phyloP scores from a whole-genome alignment of 1,140 invertebrate species.

The Drosophila baimaii region DNA sequence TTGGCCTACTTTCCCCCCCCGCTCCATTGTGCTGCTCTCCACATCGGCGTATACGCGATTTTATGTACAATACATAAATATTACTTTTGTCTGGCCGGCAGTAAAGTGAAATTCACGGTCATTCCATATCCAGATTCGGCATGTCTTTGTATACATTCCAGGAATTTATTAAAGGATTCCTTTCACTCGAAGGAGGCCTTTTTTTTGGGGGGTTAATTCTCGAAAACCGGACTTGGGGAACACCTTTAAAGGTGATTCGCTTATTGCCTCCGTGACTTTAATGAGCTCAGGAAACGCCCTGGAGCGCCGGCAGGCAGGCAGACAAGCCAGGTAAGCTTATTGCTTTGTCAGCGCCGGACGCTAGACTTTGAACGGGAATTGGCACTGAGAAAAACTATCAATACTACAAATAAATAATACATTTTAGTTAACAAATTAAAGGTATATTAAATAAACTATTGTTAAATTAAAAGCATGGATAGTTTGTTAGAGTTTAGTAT shows the following conservation, averaged over 20 bases:
- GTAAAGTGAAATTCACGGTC: conserved; percentile 58
- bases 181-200: background rate
- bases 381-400: conserved; percentile 3
- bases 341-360: conserved; percentile 13
- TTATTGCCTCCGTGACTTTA: conserved; percentile 25
- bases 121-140: conserved; percentile 16
- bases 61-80: conserved; percentile 52
- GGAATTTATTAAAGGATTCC: conserved; percentile 13
- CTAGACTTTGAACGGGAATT: conserved; percentile 8
- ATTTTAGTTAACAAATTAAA: background rate
- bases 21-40: background rate
- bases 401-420: background rate
- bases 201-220: conserved; percentile 5
- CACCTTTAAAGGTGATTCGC: conserved; percentile 35
- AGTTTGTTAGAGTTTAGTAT: no score
- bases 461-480: background rate
- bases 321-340: conserved; percentile 12
- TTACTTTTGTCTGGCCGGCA: conserved; percentile 48
- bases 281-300: conserved; percentile 33
- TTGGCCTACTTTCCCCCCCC: conserved; percentile 45
- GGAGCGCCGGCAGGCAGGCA: background rate
- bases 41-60: conserved; percentile 19
- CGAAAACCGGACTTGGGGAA: background rate
- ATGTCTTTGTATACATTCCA: conserved; percentile 8
- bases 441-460: no score